A percentile compares a stretch with the other conserved stretches of the same genome.
phyloP scores from a whole-genome alignment of 2,797 vertebrate genomes.

The Caiman crocodilus region DNA sequence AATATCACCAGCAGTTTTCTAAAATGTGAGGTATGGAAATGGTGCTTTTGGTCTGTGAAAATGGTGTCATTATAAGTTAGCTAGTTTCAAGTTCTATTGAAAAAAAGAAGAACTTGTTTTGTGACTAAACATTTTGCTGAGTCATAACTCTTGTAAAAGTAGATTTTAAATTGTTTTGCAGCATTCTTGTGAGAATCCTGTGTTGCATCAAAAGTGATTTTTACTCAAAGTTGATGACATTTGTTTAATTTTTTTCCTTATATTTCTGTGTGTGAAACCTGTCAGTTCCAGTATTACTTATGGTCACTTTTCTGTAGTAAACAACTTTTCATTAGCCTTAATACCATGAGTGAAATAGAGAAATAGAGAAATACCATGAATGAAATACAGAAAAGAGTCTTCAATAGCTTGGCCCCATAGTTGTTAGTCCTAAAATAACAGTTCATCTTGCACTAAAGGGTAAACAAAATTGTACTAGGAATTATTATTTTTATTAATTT shows the following conservation, averaged over 20 bases:
- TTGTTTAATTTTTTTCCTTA: constrained; percentile 31
- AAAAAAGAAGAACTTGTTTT: constrained; percentile 79
- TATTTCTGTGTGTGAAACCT: constrained; percentile 31
- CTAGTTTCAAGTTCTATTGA: constrained; percentile 76
- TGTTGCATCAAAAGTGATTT: constrained; percentile 65
- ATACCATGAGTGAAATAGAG: background rate
- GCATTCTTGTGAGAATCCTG: constrained; percentile 56
- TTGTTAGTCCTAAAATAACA: background rate
- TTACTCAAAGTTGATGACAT: constrained; percentile 16
- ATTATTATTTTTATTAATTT: too few species aligned
- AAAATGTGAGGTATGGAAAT: constrained; percentile 66
- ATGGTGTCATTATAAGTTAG: constrained; percentile 40
- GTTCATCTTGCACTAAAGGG: constrained; percentile 25
- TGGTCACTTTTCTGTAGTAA: background rate
- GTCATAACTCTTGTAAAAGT: constrained; percentile 64
- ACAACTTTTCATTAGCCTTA: background rate
- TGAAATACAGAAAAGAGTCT: background rate
- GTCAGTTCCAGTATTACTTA: background rate
- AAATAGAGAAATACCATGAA: background rate
- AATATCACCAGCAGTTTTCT: constrained; percentile 50
- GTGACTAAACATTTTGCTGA: constrained; percentile 67
- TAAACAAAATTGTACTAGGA: background rate
- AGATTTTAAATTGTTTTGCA: constrained; percentile 47
- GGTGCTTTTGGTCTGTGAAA: constrained; percentile 53
- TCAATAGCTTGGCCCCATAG: background rate